These are phyloP conservation scores for Gavialis gangeticus DNA, from an alignment of 2,113 vertebrate genomes.

Conservation along the genomic window DNA sequence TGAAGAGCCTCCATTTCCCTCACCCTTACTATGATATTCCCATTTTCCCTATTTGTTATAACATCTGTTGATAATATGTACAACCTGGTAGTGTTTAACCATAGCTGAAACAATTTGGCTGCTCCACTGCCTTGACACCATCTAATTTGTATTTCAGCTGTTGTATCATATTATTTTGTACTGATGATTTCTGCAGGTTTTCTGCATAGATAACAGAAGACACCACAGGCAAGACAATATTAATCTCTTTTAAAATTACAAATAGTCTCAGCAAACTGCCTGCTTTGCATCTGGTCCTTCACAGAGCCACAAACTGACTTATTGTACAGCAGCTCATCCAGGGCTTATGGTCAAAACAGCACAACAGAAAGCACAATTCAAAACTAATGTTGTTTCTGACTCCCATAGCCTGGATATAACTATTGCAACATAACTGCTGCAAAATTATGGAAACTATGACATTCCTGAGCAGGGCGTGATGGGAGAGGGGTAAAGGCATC, in stretches of 20 bases:
- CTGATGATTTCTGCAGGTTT: background rate
- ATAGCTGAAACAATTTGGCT: background rate
- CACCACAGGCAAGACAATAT: background rate
- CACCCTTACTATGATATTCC: background rate
- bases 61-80: background rate
- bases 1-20: too few relatives aligned
- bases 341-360: background rate
- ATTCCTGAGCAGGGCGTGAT: background rate
- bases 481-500: too few relatives aligned
- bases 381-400: background rate
- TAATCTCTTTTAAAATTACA: background rate
- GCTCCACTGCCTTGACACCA: background rate
- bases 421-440: background rate
- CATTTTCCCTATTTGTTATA: background rate
- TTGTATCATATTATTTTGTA: background rate
- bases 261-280: background rate
- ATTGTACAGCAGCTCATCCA: background rate
- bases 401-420: background rate
- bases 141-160: background rate
- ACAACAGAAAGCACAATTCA: background rate
- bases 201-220: background rate
- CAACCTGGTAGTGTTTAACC: background rate
- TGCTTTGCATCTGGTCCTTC: slow-evolving; percentile 5
- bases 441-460: background rate
- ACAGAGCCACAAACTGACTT: background rate